Percentiles rank a stretch among this genome's conserved stretches.
These are phyloP conservation scores for Bergia sp. DNA, from an alignment of 92 coral and sea anemone species.

Conservation along the genomic window DNA sequence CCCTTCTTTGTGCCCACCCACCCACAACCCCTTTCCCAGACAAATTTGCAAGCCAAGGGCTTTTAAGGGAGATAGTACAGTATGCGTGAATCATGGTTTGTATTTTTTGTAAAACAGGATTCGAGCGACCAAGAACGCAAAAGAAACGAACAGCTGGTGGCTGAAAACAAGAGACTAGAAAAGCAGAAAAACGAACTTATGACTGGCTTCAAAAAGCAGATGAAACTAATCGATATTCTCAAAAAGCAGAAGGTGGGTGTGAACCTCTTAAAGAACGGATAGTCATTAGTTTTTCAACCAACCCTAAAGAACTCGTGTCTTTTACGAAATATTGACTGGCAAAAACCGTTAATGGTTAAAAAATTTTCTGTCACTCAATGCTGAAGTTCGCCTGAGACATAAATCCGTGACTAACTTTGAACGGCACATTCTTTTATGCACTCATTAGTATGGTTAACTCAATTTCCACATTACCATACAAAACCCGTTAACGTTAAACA, in stretches of 20 bases:
- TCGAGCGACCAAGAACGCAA: constrained; percentile 91
- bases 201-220: constrained; percentile 98
- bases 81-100: neutral
- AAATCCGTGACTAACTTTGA: no score
- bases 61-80: no score
- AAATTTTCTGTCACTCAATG: no score
- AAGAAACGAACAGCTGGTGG: constrained; percentile 85
- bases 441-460: no score
- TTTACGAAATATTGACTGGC: no score
- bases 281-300: neutral
- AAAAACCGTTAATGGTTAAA: no score
- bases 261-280: neutral
- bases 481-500: no score
- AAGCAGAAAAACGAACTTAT: constrained; percentile 96
- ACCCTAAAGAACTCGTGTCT: no score
- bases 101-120: constrained; percentile 58
- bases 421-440: no score
- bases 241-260: constrained; percentile 87
- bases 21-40: neutral
- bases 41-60: no score
- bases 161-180: constrained; percentile 94
- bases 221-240: constrained; percentile 96
- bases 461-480: no score
- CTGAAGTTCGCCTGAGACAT: no score
- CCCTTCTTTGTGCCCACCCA: neutral